These are phyloP conservation scores for Motacilla alba DNA, from an alignment of 2,113 vertebrate genomes.

Conservation along the genomic window DNA sequence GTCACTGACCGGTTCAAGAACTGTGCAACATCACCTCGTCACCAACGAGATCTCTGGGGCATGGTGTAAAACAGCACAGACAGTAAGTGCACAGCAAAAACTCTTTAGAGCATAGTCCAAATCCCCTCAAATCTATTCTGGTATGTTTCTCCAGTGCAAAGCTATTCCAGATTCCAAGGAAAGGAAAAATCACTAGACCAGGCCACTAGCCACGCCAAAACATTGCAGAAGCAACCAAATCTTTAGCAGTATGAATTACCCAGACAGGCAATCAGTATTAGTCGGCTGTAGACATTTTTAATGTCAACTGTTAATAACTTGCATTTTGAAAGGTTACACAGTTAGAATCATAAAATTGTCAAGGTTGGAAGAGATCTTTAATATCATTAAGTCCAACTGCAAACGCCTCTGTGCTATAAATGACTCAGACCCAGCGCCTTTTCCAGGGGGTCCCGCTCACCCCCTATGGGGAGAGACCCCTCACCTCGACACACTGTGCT, in stretches of 20 bases:
- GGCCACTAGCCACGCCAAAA: neutral
- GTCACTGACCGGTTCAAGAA: neutral
- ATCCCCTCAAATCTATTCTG: neutral
- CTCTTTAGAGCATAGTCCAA: neutral
- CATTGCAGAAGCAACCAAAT: neutral
- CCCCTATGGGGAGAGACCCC: neutral
- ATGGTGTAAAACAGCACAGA: neutral
- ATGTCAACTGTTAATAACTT: neutral
- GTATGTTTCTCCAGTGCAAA: neutral
- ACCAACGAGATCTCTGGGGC: neutral
- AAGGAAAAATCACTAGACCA: neutral
- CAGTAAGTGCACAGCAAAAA: neutral
- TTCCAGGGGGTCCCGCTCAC: neutral
- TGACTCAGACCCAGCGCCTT: accelerated
- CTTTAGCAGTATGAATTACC: neutral
- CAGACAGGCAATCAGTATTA: neutral
- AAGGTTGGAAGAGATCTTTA: neutral
- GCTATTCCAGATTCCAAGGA: neutral
- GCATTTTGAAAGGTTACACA: neutral
- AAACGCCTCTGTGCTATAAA: accelerated
- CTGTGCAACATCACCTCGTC: neutral
- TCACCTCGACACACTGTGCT: neutral
- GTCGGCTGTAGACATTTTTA: neutral
- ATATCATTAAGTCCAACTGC: neutral
- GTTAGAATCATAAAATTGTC: neutral